A percentile compares a stretch with the other conserved stretches of the same genome.
Conservation (phyloP, 2,113 vertebrate genomes). For the Macrotus californicus region DNA sequence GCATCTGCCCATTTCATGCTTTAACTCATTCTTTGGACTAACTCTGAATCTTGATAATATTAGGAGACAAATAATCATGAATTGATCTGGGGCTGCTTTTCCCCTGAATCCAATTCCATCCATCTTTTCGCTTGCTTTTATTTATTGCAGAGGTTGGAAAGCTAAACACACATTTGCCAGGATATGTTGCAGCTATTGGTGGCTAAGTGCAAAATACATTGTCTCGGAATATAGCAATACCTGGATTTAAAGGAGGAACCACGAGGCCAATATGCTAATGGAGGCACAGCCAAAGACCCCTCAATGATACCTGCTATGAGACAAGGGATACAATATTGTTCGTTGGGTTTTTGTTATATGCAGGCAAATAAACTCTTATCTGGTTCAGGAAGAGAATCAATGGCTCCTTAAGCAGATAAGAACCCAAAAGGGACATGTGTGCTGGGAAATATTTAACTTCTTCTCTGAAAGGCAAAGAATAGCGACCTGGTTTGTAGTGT, state of each 20-base stretch:
- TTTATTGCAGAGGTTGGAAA: neutral
- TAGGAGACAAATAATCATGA: neutral
- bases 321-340: neutral
- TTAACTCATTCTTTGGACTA: conserved; percentile 66
- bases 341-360: neutral
- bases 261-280: neutral
- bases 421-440: neutral
- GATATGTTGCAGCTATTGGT: neutral
- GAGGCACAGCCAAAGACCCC: neutral
- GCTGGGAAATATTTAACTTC: neutral
- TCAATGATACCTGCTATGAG: neutral
- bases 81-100: neutral
- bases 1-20: conserved; percentile 58
- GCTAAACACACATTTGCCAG: neutral
- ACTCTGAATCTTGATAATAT: conserved; percentile 59
- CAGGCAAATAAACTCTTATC: neutral
- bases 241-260: neutral
- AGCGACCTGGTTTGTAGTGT: neutral
- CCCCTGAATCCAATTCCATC: neutral
- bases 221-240: neutral
- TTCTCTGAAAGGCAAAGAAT: conserved; percentile 12
- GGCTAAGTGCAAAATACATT: neutral
- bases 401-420: neutral
- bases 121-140: conserved; percentile 4
- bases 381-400: neutral